These are phyloP conservation scores for Macrobrachium rosenbergii DNA, from an alignment of 1,140 invertebrate species.

Conservation along the genomic window DNA sequence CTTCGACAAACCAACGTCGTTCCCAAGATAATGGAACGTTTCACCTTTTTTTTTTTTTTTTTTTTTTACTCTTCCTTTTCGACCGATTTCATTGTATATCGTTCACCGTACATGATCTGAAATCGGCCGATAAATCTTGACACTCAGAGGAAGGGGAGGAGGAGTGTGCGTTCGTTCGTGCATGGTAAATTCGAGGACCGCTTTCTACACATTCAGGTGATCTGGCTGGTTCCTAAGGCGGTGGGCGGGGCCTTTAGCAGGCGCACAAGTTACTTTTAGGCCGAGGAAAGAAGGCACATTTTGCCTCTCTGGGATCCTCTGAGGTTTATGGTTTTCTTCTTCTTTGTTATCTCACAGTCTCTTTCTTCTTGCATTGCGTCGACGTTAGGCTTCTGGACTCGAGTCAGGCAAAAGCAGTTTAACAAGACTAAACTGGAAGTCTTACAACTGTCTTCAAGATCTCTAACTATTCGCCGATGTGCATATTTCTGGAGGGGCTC, in stretches of 20 bases:
- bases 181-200: neutral
- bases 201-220: slow-evolving; percentile 56
- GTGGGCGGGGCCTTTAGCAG: neutral
- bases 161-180: neutral
- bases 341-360: neutral
- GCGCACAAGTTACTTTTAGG: neutral
- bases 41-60: no score
- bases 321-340: no score
- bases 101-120: no score
- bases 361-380: neutral
- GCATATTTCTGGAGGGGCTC: slow-evolving; percentile 56
- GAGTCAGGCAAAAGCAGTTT: slow-evolving; percentile 3
- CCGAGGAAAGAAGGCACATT: no score
- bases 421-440: slow-evolving; percentile 41
- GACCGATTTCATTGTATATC: no score
- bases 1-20: no score
- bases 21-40: no score
- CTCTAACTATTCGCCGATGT: slow-evolving; percentile 50
- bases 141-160: neutral
- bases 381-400: slow-evolving; percentile 5
- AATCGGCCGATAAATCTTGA: no score
- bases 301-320: no score
- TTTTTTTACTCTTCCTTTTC: no score
- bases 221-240: slow-evolving; percentile 3
- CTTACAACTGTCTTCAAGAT: slow-evolving; percentile 26